phyloP scores from a whole-genome alignment of 2,113 vertebrate species.

The Macaca nemestrina region DNA sequence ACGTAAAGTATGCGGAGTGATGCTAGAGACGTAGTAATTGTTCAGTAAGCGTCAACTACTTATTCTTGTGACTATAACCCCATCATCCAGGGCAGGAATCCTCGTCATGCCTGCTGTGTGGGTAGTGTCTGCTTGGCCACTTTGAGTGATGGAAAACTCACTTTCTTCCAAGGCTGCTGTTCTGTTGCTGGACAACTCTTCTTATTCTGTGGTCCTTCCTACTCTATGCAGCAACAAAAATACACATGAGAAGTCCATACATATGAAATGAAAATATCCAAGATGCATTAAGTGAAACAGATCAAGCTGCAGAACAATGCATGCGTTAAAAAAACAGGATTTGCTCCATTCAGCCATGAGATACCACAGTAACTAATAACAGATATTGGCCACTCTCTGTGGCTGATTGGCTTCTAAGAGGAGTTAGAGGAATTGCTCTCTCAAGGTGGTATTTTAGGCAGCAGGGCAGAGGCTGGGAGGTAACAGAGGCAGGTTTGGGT shows the following conservation, averaged over 20 bases:
- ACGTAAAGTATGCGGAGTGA: not conserved
- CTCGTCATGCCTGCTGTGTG: not conserved
- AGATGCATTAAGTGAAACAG: not conserved
- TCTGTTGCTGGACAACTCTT: not conserved
- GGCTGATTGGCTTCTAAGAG: not conserved
- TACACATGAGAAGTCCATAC: not conserved
- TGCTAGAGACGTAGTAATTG: not conserved
- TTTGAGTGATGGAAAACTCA: not conserved
- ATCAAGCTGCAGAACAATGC: not conserved
- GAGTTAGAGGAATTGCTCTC: not conserved
- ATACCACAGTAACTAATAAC: not conserved
- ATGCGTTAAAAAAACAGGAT: not conserved
- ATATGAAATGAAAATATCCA: not conserved
- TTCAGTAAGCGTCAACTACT: not conserved
- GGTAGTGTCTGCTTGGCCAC: not conserved
- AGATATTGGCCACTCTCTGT: not conserved
- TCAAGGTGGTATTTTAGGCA: not conserved
- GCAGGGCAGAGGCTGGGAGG: not conserved
- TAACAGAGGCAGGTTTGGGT: too few relatives aligned
- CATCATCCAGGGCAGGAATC: not conserved
- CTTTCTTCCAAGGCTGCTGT: not conserved
- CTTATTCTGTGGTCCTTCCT: not conserved
- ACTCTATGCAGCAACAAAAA: not conserved
- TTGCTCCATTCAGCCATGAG: not conserved
- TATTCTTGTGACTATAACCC: not conserved